Evolutionary conservation across 2,797 vertebrate species (phyloP), one percentile per base, ranked within the genome.

Genomic region (Eleutherodactylus coqui): DNA sequence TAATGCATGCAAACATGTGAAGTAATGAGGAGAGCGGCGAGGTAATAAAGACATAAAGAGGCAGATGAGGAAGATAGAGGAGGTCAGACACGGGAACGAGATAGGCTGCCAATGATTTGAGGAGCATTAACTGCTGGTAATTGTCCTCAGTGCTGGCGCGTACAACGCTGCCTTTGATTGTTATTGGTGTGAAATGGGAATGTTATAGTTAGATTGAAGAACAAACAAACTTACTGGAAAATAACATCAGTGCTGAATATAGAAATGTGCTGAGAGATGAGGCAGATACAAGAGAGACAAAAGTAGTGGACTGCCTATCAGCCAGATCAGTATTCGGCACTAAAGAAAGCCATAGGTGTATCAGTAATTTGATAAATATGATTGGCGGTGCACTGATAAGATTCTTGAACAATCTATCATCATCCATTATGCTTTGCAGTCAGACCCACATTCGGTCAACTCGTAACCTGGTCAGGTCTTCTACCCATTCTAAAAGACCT

Each of bases 141-240:
- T 86, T 80, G 77, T 81, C 69, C 77, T 73, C 47, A 19, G 55
- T 75, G 76, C 84, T 62, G 67, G 55, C 21, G 67, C 27, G 43
- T n/a, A 19, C 36, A 1, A 75, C 17, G 41, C 67, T 60, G 32
- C 41, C 29, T 79, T 80, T 60, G 29, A 75, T 80, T 75, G 78
- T 86, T 86, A 85, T 85, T 79, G 76, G 64, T 64, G 78, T 64
- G 78, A 86, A 75, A 53, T 81, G 84, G 78, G 84, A 75, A 80
- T 86, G 64, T 80, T 86, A 73, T 86, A 69, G 67, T 80, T 80
- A 79, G 84, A 85, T 72, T 80, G 84, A 85, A 79, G 67, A 72
- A 80, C 77, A 85, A 73, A 85, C 62, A 85, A 85, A 85, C 75
- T 78, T 78, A 85, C 53, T 55, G 83, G 83, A 85, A 79, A 78